Evolutionary conservation across 2,888 invertebrate genomes (phyloP), one percentile per base, ranked within the genome.

Genomic region (Macrosoma leucophasiata): DNA sequence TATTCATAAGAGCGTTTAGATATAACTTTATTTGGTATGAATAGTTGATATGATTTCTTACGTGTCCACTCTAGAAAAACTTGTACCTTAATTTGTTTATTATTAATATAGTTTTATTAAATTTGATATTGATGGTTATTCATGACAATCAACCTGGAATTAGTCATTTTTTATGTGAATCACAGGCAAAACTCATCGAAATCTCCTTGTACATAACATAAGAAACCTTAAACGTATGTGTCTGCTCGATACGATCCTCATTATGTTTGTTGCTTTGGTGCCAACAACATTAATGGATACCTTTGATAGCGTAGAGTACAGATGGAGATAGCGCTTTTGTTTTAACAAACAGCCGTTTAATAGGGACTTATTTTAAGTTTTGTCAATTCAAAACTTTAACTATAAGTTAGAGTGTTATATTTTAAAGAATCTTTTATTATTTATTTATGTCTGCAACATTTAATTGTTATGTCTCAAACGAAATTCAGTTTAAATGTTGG

Each of bases 301-400:
- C 66, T 53, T 45, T 51, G 48, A 22, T 21, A 12, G 12, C 26
- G 51, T 29, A 44, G 39, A 34, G 46, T 41, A 40, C 49, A 50
- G 39, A 46, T 45, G 44, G 50, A 46, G 45, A 59, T 50, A 48
- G 50, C 48, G 62, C 59, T 63, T 63, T 58, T 63, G 58, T 43
- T 49, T 49, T 47, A 45, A 52, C 48, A 41, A 61, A 59, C 60
- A 58, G 62, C 64, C 58, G 69, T 71, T 74, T 68, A 66, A 61
- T 69, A 69, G 60, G 57, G 62, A 78, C 84, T 84, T 84, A 82
- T 84, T 82, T 79, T 82, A 76, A 74, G 84, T 84, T 84, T 84
- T 84, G 82, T 66, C 67, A 46, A 70, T 71, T 71, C 82, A 84
- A 84, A 84, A 84, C 84, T 82, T 77, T 81, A 78, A 82, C 78